Percentiles rank a stretch among this genome's conserved stretches.
Evolutionary conservation across 2,113 vertebrate species (phyloP).

Genomic region (Aegithalos caudatus): DNA sequence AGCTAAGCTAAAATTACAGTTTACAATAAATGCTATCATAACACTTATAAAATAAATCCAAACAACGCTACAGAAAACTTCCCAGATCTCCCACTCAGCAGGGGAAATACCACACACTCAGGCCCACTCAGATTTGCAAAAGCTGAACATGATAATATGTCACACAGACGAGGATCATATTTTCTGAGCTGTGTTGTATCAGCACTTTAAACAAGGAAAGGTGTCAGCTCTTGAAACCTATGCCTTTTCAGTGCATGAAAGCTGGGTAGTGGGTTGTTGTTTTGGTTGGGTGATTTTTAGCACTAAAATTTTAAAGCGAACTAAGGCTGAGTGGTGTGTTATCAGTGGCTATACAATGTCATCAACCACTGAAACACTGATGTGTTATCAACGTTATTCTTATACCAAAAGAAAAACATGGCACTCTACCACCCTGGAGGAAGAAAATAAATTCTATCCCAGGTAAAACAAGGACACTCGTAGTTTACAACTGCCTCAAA

Average conservation of each 20-base stretch:
- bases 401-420: background rate
- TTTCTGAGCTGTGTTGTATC: background rate
- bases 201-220: background rate
- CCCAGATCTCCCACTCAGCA: background rate
- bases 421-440: too few relatives aligned
- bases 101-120: background rate
- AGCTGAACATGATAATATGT: background rate
- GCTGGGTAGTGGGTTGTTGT: background rate
- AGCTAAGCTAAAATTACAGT: too few relatives aligned
- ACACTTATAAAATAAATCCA: too few relatives aligned
- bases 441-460: background rate
- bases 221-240: background rate
- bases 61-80: too few relatives aligned
- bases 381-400: too few relatives aligned
- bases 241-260: background rate
- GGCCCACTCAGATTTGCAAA: background rate
- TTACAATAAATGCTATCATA: too few relatives aligned
- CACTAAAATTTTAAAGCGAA: background rate
- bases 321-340: accelerated
- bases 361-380: background rate
- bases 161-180: background rate
- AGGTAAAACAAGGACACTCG: background rate
- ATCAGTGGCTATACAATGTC: background rate
- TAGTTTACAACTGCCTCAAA: background rate
- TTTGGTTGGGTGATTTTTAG: background rate